phyloP scores from a whole-genome alignment of 23 tunicate species.

The Corella eumyota region DNA sequence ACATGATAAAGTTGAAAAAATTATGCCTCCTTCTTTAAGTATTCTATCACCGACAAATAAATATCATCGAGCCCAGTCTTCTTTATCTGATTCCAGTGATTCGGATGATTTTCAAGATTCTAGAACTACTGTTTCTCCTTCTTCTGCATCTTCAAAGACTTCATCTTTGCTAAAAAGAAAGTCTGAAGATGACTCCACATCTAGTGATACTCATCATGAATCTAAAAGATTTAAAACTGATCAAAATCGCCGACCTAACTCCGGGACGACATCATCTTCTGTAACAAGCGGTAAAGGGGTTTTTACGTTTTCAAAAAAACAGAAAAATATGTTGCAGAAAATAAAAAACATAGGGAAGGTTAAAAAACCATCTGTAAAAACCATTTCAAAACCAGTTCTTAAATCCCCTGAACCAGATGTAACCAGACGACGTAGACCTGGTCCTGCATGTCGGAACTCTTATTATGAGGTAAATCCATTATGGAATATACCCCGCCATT shows the following conservation, averaged over 20 bases:
- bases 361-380: constrained; percentile 2
- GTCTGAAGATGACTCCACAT: no score
- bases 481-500: constrained; percentile 39
- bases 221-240: background rate
- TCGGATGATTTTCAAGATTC: background rate
- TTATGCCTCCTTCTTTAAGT: no score
- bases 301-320: constrained; percentile 61
- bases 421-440: constrained; percentile 49
- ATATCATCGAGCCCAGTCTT: background rate
- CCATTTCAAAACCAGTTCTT: constrained; percentile 4
- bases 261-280: background rate
- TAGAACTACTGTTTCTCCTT: background rate
- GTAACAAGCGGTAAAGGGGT: constrained; percentile 7
- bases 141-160: no score
- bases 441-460: constrained; percentile 56
- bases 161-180: no score
- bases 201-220: no score
- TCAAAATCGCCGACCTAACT: background rate
- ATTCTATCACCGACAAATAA: no score
- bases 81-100: background rate
- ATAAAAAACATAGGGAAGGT: constrained; percentile 37
- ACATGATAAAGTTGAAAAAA: no score
- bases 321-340: constrained; percentile 44
- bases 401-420: constrained; percentile 24
- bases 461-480: constrained; percentile 25